A percentile compares a stretch with the other conserved stretches of the same genome.
Evolutionary conservation across 2,888 invertebrate species (phyloP).

Genomic region (Plagiodera versicolora): DNA sequence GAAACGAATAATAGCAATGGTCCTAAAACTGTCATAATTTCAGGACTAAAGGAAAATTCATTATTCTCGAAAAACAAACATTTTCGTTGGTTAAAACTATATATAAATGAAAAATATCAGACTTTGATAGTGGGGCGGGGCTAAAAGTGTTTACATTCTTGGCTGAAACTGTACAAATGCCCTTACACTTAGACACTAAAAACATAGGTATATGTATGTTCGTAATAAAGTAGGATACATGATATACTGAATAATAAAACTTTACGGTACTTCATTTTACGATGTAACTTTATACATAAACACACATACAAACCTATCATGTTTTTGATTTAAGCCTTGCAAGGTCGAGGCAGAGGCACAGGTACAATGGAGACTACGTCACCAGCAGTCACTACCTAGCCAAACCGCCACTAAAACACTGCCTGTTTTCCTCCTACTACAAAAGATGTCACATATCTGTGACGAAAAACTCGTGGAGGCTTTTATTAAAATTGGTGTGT

Average conservation of each 20-base stretch:
- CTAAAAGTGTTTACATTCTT: constrained; percentile 55
- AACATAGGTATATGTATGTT: constrained; percentile 30
- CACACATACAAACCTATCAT: constrained; percentile 46
- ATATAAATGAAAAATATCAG: constrained; percentile 39
- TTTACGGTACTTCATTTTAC: neutral
- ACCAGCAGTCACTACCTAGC: constrained; percentile 54
- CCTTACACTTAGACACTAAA: constrained; percentile 13
- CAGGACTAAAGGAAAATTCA: neutral
- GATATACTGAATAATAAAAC: neutral
- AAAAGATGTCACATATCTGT: constrained; percentile 41
- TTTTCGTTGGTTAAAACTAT: constrained; percentile 30
- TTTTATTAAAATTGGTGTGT: constrained; percentile 18
- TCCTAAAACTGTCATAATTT: neutral
- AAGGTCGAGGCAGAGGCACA: constrained; percentile 49
- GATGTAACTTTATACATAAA: constrained; percentile 16
- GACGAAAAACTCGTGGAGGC: constrained; percentile 32
- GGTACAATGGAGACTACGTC: constrained; percentile 56
- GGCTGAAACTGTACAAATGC: constrained; percentile 17
- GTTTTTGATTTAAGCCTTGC: constrained; percentile 45
- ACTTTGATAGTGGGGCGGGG: constrained; percentile 53
- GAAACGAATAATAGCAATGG: no score
- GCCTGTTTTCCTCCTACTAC: constrained; percentile 6
- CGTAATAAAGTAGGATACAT: neutral
- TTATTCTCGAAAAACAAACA: constrained; percentile 1
- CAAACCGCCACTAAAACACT: constrained; percentile 38